These are phyloP conservation scores for Saccopteryx bilineata DNA, from an alignment of 2,113 vertebrate genomes.

Conservation along the genomic window DNA sequence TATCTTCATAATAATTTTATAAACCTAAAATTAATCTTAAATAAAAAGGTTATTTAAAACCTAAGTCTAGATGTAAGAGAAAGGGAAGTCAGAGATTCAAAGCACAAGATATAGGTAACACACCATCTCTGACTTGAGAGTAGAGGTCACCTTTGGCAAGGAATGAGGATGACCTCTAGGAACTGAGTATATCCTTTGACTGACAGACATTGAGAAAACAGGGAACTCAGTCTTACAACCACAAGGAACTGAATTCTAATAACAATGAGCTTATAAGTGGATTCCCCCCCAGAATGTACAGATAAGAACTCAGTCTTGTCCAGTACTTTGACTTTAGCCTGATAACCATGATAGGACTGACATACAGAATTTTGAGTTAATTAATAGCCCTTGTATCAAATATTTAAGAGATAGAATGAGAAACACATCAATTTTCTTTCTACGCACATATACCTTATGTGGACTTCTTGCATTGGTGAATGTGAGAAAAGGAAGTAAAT, in stretches of 20 bases:
- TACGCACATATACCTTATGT: neutral
- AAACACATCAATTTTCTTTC: neutral
- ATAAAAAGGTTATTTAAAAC: neutral
- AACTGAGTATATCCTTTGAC: neutral
- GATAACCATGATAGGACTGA: neutral
- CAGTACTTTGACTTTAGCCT: neutral
- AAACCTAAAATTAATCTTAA: neutral
- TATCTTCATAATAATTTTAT: neutral
- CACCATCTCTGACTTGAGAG: neutral
- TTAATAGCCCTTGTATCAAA: neutral
- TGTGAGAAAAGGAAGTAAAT: neutral
- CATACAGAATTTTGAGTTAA: neutral
- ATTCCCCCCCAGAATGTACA: neutral
- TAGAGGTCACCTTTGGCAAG: neutral
- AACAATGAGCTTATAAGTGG: neutral
- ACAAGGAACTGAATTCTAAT: neutral
- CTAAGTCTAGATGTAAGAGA: neutral
- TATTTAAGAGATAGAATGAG: neutral
- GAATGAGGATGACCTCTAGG: neutral
- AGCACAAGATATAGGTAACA: neutral
- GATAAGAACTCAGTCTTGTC: neutral
- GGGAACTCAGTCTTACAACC: neutral
- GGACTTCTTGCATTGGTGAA: neutral
- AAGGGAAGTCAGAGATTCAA: neutral
- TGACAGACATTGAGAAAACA: neutral